These are phyloP conservation scores for Coranthus polyacanthus DNA, from an alignment of 2,797 vertebrate species.

Conservation along the genomic window DNA sequence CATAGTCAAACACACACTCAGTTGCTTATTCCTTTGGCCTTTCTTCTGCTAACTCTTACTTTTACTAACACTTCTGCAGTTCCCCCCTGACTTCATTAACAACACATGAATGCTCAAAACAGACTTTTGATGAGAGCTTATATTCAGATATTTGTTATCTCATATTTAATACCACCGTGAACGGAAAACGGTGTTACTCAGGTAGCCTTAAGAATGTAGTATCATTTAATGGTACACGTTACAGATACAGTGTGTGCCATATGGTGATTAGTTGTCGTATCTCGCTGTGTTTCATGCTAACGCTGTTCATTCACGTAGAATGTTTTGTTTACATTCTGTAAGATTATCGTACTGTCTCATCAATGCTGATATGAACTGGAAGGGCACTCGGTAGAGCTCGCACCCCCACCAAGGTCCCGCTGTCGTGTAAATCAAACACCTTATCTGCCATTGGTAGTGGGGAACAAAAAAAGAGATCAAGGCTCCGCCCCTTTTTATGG, in stretches of 20 bases:
- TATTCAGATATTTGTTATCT: neutral
- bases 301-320: constrained; percentile 15
- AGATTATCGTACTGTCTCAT: constrained; percentile 9
- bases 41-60: constrained; percentile 30
- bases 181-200: neutral
- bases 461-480: too few species aligned
- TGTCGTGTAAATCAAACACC: too few species aligned
- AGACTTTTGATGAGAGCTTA: neutral
- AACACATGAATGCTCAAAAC: neutral
- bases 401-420: too few species aligned
- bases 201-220: neutral
- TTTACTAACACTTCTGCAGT: constrained; percentile 13
- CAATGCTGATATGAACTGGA: neutral
- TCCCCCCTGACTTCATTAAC: constrained; percentile 16
- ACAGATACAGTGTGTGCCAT: neutral
- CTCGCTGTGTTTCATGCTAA: constrained; percentile 10
- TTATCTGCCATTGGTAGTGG: too few species aligned
- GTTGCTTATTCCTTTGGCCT: constrained; percentile 28
- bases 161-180: neutral
- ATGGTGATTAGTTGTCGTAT: neutral
- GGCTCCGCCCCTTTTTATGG: too few species aligned
- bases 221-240: too few species aligned
- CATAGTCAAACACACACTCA: neutral
- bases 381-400: too few species aligned
- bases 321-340: too few species aligned